Percentiles rank a stretch among this genome's conserved stretches.
Conservation (phyloP, 2,888 invertebrate species). For the Conus canariensis region DNA sequence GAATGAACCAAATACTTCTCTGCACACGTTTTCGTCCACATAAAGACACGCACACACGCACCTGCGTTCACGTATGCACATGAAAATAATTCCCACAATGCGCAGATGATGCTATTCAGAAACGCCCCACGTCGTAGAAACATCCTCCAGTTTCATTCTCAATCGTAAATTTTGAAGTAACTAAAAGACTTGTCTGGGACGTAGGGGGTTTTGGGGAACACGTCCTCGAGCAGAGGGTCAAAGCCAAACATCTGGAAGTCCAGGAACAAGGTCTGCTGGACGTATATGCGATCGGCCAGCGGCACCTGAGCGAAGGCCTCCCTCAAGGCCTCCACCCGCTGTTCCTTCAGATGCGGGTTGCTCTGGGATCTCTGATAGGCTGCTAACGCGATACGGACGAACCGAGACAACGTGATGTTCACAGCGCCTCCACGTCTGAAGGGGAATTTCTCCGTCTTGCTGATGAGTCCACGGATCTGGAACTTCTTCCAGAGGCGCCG, state of each 20-base stretch:
- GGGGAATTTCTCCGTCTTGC: constrained; percentile 59
- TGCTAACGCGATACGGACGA: constrained; percentile 50
- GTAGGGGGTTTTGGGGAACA: constrained; percentile 35
- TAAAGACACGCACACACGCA: too few species aligned
- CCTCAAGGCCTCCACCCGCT: constrained; percentile 56
- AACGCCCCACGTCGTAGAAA: background rate
- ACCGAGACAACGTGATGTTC: constrained; percentile 54
- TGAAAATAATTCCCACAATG: background rate
- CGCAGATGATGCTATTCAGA: background rate
- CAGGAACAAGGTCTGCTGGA: constrained; percentile 16
- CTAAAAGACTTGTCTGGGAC: constrained; percentile 13
- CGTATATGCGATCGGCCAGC: constrained; percentile 47
- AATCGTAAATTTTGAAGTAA: constrained; percentile 26
- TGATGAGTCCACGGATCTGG: constrained; percentile 63
- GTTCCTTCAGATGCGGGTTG: constrained; percentile 45
- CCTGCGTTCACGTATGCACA: background rate
- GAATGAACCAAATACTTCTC: background rate
- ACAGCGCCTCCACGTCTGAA: constrained; percentile 38
- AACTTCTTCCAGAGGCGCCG: constrained; percentile 60
- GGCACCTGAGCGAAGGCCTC: constrained; percentile 58
- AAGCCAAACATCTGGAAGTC: constrained; percentile 47
- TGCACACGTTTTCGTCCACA: background rate
- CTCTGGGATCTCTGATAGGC: constrained; percentile 56
- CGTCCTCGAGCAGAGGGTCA: constrained; percentile 38
- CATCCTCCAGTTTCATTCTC: background rate